These are phyloP conservation scores for Phyllotreta striolata DNA, from an alignment of 2,888 invertebrate genomes.

Conservation along the genomic window DNA sequence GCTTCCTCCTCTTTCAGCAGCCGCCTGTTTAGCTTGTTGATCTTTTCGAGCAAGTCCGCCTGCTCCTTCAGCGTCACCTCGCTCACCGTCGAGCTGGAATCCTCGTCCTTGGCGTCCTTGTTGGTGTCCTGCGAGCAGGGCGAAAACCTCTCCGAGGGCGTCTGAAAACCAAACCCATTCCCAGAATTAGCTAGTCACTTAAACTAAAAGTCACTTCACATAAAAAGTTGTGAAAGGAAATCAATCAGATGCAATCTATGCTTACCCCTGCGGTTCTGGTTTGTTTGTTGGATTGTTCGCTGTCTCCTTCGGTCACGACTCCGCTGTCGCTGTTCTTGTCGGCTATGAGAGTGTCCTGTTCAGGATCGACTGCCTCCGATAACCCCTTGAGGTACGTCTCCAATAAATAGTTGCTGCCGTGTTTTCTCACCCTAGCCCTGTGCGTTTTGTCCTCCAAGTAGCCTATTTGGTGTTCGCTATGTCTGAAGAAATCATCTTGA, in stretches of 20 bases:
- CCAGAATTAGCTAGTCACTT: not conserved
- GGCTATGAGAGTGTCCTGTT: slow-evolving; percentile 59
- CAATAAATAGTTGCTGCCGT: slow-evolving; percentile 81
- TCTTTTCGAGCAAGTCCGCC: slow-evolving; percentile 76
- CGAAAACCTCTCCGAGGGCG: slow-evolving; percentile 57
- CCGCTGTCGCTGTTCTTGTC: slow-evolving; percentile 77
- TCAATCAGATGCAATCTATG: too few relatives aligned
- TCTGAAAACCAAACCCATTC: slow-evolving; percentile 43
- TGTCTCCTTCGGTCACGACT: slow-evolving; percentile 73
- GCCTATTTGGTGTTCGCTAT: slow-evolving; percentile 77
- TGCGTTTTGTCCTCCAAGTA: slow-evolving; percentile 81
- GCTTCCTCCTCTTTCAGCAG: slow-evolving; percentile 78
- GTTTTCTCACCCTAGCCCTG: slow-evolving; percentile 74
- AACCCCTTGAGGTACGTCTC: slow-evolving; percentile 76
- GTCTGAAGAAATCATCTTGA: slow-evolving; percentile 51
- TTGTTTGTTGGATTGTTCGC: slow-evolving; percentile 59
- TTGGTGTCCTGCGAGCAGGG: slow-evolving; percentile 58
- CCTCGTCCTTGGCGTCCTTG: slow-evolving; percentile 57
- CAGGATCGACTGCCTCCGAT: slow-evolving; percentile 62
- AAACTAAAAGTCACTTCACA: too few relatives aligned
- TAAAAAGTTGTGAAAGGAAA: not conserved
- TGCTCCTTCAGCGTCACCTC: slow-evolving; percentile 69
- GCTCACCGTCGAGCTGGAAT: slow-evolving; percentile 61
- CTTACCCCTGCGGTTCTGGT: slow-evolving; percentile 54
- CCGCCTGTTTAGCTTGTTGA: slow-evolving; percentile 76